phyloP scores from a whole-genome alignment of 2,797 vertebrate species.

The Pangasius macronema region DNA sequence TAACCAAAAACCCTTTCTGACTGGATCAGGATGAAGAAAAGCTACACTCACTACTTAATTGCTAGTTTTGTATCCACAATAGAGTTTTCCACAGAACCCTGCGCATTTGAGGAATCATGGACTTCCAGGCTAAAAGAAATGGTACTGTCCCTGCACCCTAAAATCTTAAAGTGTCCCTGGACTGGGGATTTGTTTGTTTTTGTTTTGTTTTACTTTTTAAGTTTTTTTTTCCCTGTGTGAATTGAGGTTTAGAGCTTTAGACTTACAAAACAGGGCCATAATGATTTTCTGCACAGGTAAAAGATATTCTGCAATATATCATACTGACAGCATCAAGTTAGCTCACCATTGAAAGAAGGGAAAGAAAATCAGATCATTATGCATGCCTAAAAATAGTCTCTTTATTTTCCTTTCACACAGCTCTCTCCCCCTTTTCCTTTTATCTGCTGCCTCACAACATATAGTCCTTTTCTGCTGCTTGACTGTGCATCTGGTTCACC shows the following conservation, averaged over 20 bases:
- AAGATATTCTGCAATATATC: conserved; percentile 44
- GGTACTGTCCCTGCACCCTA: neutral
- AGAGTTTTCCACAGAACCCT: neutral
- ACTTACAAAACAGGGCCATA: neutral
- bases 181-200: no score
- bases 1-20: conserved; percentile 10
- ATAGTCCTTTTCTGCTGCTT: conserved; percentile 35
- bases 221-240: neutral
- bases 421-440: conserved; percentile 43
- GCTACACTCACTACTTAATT: neutral
- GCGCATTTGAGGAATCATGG: conserved; percentile 7
- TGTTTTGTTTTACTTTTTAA: neutral
- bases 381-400: conserved; percentile 50
- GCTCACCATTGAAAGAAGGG: conserved; percentile 11
- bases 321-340: conserved; percentile 48
- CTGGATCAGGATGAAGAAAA: neutral
- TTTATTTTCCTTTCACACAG: conserved; percentile 30
- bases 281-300: neutral
- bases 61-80: conserved; percentile 13
- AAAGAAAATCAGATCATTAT: conserved; percentile 48
- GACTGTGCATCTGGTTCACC: conserved; percentile 29
- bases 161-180: neutral
- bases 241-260: neutral
- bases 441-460: conserved; percentile 40
- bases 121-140: neutral